Evolutionary conservation across 2,888 invertebrate genomes (phyloP).

Genomic region (Trissolcus japonicus): DNA sequence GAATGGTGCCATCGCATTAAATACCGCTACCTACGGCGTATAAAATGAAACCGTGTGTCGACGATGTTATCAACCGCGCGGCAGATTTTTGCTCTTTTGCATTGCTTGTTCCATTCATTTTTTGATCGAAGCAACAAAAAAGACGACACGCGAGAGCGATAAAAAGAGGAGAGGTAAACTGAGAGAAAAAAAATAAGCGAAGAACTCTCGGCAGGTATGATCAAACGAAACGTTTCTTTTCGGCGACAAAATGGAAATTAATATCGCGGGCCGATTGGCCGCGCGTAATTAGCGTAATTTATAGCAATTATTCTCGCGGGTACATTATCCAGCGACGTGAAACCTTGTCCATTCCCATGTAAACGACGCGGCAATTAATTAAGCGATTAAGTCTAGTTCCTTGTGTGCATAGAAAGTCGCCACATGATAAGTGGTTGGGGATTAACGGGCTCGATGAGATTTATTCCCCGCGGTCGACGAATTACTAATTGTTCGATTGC

Average conservation of each 20-base stretch:
- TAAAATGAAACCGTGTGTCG: conserved; percentile 50
- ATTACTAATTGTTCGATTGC: conserved; percentile 20
- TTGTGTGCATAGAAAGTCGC: conserved; percentile 37
- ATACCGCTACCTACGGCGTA: conserved; percentile 56
- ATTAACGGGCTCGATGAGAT: conserved; percentile 32
- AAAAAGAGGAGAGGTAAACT: not conserved
- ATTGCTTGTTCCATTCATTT: conserved; percentile 46
- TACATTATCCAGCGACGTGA: conserved; percentile 26
- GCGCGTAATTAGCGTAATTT: conserved; percentile 48
- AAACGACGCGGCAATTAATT: conserved; percentile 46
- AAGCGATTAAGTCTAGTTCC: conserved; percentile 49
- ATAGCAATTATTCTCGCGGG: conserved; percentile 42
- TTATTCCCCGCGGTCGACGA: conserved; percentile 27
- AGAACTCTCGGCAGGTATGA: not conserved
- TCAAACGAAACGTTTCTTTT: conserved; percentile 17
- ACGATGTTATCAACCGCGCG: conserved; percentile 47
- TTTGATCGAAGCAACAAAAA: conserved; percentile 16
- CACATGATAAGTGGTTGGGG: conserved; percentile 31
- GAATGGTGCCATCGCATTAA: conserved; percentile 57
- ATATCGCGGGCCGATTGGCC: conserved; percentile 25
- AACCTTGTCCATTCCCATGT: conserved; percentile 36
- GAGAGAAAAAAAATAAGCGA: conserved; percentile 1
- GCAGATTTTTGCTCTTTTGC: conserved; percentile 44
- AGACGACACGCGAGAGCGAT: not conserved
- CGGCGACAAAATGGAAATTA: conserved; percentile 40